These are phyloP conservation scores for Triplophysa dalaica DNA, from an alignment of 2,113 vertebrate genomes.

Conservation along the genomic window DNA sequence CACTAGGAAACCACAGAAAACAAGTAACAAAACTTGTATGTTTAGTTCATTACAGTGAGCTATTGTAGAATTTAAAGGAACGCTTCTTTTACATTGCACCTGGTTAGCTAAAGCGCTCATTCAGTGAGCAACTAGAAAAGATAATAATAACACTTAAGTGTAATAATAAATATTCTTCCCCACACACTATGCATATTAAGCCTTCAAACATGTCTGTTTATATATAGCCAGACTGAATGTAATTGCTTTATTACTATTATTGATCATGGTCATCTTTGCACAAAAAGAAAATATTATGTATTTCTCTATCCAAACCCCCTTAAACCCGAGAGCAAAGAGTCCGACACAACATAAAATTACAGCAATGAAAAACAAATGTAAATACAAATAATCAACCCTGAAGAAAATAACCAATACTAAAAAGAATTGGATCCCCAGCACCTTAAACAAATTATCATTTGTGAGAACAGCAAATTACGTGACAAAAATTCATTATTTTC, in stretches of 20 bases:
- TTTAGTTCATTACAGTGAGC: too few relatives aligned
- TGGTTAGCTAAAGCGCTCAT: neutral
- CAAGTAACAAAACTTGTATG: too few relatives aligned
- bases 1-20: too few relatives aligned
- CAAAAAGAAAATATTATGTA: conserved; percentile 51
- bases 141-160: too few relatives aligned
- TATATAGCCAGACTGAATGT: conserved; percentile 47
- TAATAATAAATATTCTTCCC: too few relatives aligned
- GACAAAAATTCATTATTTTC: conserved; percentile 46
- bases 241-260: conserved; percentile 63
- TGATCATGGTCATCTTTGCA: conserved; percentile 56
- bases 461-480: conserved; percentile 56
- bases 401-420: conserved; percentile 54
- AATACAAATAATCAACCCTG: conserved; percentile 60
- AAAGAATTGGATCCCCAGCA: conserved; percentile 62
- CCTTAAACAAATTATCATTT: conserved; percentile 60
- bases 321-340: conserved; percentile 51
- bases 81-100: too few relatives aligned
- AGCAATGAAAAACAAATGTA: conserved; percentile 56
- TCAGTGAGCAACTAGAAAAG: neutral
- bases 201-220: neutral
- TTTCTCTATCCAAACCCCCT: conserved; percentile 37
- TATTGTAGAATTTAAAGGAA: too few relatives aligned
- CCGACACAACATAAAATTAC: conserved; percentile 60
- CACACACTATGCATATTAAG: neutral